These are phyloP conservation scores for Sinella curviseta DNA, from an alignment of 1,140 invertebrate genomes.

Conservation along the genomic window DNA sequence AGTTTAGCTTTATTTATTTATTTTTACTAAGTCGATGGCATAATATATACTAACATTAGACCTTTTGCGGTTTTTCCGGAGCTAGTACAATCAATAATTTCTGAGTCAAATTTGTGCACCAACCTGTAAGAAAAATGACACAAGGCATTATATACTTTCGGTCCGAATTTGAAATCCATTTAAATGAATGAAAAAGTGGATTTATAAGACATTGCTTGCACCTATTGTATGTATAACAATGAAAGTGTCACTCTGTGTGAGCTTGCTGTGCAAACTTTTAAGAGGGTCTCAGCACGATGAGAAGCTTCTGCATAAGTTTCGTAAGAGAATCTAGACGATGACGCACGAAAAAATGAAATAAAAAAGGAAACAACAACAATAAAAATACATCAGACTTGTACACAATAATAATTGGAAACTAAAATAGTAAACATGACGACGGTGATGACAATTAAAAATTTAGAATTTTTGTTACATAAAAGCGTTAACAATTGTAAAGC, in stretches of 20 bases:
- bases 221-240: neutral
- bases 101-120: slow-evolving; percentile 48
- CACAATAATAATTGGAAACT: too few relatives aligned
- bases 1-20: slow-evolving; percentile 14
- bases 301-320: slow-evolving; percentile 53
- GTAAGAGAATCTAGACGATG: slow-evolving; percentile 51
- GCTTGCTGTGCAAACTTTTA: slow-evolving; percentile 17
- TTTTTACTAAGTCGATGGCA: neutral
- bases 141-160: too few relatives aligned
- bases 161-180: too few relatives aligned
- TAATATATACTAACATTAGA: slow-evolving; percentile 33
- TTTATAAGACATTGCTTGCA: neutral
- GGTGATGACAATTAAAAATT: too few relatives aligned
- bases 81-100: slow-evolving; percentile 52
- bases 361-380: neutral
- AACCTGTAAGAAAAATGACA: slow-evolving; percentile 47
- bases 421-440: too few relatives aligned
- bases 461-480: too few relatives aligned
- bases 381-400: neutral
- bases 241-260: neutral
- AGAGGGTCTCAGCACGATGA: slow-evolving; percentile 54
- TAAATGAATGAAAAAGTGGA: too few relatives aligned
- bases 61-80: slow-evolving; percentile 48
- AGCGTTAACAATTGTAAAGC: too few relatives aligned
- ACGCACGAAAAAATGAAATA: slow-evolving; percentile 36